Evolutionary conservation across 1,140 invertebrate genomes (phyloP).

Genomic region (Hermatobates lingyangjiaoensis): DNA sequence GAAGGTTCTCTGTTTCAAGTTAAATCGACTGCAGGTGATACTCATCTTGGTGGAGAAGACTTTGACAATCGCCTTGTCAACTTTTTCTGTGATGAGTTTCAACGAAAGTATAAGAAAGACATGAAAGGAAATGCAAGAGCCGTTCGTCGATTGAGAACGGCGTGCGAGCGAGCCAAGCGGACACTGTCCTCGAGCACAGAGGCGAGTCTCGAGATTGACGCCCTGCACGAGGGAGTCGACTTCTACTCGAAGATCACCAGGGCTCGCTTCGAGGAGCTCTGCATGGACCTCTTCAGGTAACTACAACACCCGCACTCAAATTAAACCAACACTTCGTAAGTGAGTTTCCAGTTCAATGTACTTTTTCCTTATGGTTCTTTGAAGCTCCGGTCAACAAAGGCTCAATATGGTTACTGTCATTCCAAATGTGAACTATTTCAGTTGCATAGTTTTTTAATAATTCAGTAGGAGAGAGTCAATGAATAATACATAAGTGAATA

Average conservation of each 20-base stretch:
- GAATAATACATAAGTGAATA: too few relatives aligned
- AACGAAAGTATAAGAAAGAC: conserved; percentile 30
- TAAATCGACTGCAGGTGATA: conserved; percentile 41
- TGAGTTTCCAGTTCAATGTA: too few relatives aligned
- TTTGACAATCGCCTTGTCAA: conserved; percentile 68
- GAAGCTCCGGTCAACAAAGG: too few relatives aligned
- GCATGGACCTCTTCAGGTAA: conserved; percentile 59
- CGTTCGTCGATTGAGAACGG: conserved; percentile 30
- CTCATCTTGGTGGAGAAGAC: conserved; percentile 61
- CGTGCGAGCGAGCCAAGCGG: conserved; percentile 59
- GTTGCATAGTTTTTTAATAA: too few relatives aligned
- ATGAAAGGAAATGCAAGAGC: conserved; percentile 26
- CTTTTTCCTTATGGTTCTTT: too few relatives aligned
- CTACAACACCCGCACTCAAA: too few relatives aligned
- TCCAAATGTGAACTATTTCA: too few relatives aligned
- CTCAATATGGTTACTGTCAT: too few relatives aligned
- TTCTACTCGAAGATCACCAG: conserved; percentile 51
- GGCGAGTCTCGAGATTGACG: conserved; percentile 49
- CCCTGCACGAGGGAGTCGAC: conserved; percentile 46
- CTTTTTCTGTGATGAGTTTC: conserved; percentile 40
- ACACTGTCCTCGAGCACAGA: conserved; percentile 55
- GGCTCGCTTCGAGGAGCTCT: conserved; percentile 64
- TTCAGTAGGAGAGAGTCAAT: too few relatives aligned
- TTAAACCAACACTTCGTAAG: conserved; percentile 30
- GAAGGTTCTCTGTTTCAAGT: conserved; percentile 48